phyloP scores from a whole-genome alignment of 2,888 invertebrate species.

The Trachelus stipa region DNA sequence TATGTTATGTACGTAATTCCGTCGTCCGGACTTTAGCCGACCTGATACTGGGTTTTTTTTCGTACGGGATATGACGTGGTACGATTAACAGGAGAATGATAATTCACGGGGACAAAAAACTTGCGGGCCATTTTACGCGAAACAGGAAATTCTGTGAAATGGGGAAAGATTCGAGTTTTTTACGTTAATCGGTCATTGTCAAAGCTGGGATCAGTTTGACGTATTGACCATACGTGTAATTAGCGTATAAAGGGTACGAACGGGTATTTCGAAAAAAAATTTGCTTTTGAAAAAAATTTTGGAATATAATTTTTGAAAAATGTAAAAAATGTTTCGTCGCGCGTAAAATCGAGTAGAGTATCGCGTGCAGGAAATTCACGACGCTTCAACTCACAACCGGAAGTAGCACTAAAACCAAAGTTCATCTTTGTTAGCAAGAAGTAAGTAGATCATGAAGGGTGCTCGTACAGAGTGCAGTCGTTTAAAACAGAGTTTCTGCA shows the following conservation, averaged over 20 bases:
- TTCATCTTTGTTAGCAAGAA: slow-evolving; percentile 47
- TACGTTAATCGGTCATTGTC: not conserved
- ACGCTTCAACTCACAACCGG: slow-evolving; percentile 12
- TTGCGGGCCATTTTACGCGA: not conserved
- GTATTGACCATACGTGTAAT: not conserved
- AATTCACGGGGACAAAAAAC: not conserved
- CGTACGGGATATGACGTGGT: not conserved
- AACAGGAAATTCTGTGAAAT: not conserved
- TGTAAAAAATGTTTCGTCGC: too few relatives aligned
- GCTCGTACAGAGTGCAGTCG: slow-evolving; percentile 42
- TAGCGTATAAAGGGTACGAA: not conserved
- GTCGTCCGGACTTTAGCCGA: not conserved
- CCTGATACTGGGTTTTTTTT: not conserved
- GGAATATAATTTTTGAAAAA: not conserved
- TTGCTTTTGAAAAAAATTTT: not conserved
- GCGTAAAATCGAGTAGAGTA: not conserved
- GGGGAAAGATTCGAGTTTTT: not conserved
- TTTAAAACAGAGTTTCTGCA: slow-evolving; percentile 33
- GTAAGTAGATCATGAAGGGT: slow-evolving; percentile 39
- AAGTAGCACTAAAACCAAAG: slow-evolving; percentile 38
- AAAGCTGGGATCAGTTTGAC: not conserved
- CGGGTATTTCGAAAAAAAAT: not conserved
- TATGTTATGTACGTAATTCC: not conserved
- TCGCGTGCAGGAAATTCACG: not conserved
- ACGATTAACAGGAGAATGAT: not conserved